Evolutionary conservation across 2,113 vertebrate genomes (phyloP).

Genomic region (Daphoenositta chrysoptera): DNA sequence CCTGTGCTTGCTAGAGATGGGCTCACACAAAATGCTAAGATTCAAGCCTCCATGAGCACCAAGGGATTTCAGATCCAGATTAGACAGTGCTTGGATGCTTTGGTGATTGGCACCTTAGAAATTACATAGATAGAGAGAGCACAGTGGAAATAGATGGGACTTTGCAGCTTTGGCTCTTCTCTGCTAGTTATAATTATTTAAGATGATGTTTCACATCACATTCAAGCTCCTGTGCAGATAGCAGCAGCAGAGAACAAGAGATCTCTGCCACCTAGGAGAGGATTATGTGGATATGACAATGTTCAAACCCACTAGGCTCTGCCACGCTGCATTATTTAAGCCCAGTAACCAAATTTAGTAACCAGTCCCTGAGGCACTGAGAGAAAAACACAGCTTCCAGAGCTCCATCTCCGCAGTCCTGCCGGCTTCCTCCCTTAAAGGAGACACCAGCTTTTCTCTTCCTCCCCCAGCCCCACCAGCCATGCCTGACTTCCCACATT

Average conservation of each 20-base stretch:
- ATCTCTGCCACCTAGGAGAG: conserved; percentile 55
- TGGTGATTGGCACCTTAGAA: conserved; percentile 52
- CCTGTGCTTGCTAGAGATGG: neutral
- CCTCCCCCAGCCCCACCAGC: neutral
- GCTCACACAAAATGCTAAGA: neutral
- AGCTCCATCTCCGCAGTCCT: conserved; percentile 26
- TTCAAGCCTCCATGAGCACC: neutral
- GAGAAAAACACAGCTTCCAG: conserved; percentile 51
- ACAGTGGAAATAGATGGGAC: conserved; percentile 47
- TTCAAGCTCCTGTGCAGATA: conserved; percentile 48
- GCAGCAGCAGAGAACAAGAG: conserved; percentile 12
- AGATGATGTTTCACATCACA: conserved; percentile 57
- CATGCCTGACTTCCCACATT: neutral
- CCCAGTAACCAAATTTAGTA: conserved; percentile 68
- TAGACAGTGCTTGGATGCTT: conserved; percentile 40
- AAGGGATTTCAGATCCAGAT: neutral
- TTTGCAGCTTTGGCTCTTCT: conserved; percentile 58
- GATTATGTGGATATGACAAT: conserved; percentile 57
- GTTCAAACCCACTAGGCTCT: conserved; percentile 65
- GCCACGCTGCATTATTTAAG: conserved; percentile 69
- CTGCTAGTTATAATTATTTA: conserved; percentile 63
- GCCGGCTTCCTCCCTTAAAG: neutral
- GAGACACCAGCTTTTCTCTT: neutral
- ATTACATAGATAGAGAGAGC: conserved; percentile 44
- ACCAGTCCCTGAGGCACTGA: conserved; percentile 33